Conservation (phyloP, 2,888 invertebrate species). For the Petrolisthes manimaculis region DNA sequence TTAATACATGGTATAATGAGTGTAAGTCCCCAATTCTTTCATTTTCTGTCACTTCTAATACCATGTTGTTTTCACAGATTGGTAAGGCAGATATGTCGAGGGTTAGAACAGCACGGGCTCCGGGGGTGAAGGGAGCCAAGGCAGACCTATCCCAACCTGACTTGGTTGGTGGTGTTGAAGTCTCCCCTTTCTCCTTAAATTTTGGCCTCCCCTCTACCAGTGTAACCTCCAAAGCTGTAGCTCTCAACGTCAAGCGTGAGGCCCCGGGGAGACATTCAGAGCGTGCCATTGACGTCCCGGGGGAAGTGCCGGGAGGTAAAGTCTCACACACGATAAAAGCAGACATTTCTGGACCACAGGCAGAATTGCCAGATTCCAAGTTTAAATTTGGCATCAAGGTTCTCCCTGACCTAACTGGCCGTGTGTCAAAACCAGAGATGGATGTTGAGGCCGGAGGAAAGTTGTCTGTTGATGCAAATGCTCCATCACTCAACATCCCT, state of each 20-base stretch:
- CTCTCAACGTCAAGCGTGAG: conserved; percentile 45
- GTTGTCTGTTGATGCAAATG: background rate
- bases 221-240: background rate
- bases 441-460: conserved; percentile 49
- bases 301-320: conserved; percentile 24
- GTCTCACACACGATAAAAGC: conserved; percentile 8
- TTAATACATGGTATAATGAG: too few relatives aligned
- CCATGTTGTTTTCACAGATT: conserved; percentile 22
- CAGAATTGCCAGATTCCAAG: conserved; percentile 38
- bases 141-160: conserved; percentile 32
- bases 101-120: conserved; percentile 33
- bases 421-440: conserved; percentile 28
- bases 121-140: background rate
- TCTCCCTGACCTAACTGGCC: conserved; percentile 49
- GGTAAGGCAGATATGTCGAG: conserved; percentile 55
- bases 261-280: conserved; percentile 62
- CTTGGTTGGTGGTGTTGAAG: conserved; percentile 29
- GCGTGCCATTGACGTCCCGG: conserved; percentile 64
- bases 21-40: too few relatives aligned
- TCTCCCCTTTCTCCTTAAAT: conserved; percentile 10
- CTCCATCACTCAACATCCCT: conserved; percentile 7
- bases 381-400: conserved; percentile 61
- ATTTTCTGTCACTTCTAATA: background rate
- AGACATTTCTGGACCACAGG: conserved; percentile 15
- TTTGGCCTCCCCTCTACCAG: conserved; percentile 4